These are phyloP conservation scores for Taxidea taxus DNA, from an alignment of 2,113 vertebrate species.

Conservation along the genomic window DNA sequence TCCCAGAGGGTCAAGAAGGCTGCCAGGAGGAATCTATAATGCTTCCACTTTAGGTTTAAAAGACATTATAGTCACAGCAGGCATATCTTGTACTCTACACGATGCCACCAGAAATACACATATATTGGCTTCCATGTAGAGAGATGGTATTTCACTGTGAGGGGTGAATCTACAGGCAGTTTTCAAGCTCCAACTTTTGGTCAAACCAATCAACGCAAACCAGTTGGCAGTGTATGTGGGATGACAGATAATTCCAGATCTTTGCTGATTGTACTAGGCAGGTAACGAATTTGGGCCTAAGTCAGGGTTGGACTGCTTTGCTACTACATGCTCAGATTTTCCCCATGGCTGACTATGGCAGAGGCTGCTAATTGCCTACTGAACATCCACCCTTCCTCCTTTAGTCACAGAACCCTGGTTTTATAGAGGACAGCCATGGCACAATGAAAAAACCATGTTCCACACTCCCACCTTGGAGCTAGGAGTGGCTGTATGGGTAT, in stretches of 20 bases:
- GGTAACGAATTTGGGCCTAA: conserved; percentile 47
- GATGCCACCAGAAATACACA: neutral
- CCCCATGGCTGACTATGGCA: neutral
- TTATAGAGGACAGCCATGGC: neutral
- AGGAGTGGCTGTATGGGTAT: neutral
- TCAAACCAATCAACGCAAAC: neutral
- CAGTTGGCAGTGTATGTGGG: neutral
- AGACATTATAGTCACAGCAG: conserved; percentile 31
- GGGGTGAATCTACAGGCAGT: neutral
- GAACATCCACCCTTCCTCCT: neutral
- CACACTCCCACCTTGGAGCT: neutral
- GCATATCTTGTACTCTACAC: neutral
- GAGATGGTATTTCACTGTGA: neutral
- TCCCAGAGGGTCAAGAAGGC: conserved; percentile 26
- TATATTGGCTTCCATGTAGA: neutral
- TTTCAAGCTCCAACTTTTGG: conserved; percentile 41
- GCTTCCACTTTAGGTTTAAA: conserved; percentile 58
- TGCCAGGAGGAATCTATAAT: conserved; percentile 45
- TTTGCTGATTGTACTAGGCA: neutral
- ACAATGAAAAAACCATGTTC: neutral
- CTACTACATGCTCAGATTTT: neutral
- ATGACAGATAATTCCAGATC: conserved; percentile 19
- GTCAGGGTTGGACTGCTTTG: neutral
- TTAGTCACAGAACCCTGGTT: neutral
- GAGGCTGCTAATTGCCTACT: neutral